phyloP scores from a whole-genome alignment of 2,113 vertebrate genomes.

The Mesocricetus auratus region DNA sequence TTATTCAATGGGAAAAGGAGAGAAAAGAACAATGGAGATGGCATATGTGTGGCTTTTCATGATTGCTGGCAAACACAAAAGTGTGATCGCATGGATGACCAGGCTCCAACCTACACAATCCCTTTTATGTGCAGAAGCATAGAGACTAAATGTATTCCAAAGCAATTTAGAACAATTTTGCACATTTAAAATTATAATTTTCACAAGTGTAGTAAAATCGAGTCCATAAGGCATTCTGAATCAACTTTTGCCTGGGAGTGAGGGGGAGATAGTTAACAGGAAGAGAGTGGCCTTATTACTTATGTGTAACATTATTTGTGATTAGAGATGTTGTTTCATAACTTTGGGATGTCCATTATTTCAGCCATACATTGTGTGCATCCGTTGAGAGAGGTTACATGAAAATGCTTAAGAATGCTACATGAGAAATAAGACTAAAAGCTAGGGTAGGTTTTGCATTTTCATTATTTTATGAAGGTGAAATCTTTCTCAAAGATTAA shows the following conservation, averaged over 20 bases:
- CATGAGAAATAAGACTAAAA: conserved; percentile 33
- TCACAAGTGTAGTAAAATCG: conserved; percentile 41
- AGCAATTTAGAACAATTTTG: conserved; percentile 34
- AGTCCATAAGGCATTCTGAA: conserved; percentile 53
- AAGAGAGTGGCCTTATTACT: background rate
- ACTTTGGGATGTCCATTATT: background rate
- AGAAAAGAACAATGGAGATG: background rate
- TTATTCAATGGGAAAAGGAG: background rate
- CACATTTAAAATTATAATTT: conserved; percentile 58
- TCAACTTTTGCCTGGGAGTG: background rate
- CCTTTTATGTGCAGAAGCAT: background rate
- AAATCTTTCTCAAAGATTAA: background rate
- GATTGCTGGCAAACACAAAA: conserved; percentile 35
- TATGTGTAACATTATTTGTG: background rate
- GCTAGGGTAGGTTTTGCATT: background rate
- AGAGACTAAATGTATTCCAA: conserved; percentile 40
- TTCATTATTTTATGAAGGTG: conserved; percentile 31
- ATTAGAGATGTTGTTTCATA: conserved; percentile 25
- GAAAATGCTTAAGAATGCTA: conserved; percentile 31
- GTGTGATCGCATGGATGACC: conserved; percentile 1
- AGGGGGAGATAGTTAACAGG: background rate
- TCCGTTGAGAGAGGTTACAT: conserved; percentile 6
- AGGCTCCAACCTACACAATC: background rate
- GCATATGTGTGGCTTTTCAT: background rate
- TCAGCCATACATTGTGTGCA: background rate